Base-by-base conservation (phyloP, 2,797 vertebrate species). In the Pangasius larnaudii region DNA sequence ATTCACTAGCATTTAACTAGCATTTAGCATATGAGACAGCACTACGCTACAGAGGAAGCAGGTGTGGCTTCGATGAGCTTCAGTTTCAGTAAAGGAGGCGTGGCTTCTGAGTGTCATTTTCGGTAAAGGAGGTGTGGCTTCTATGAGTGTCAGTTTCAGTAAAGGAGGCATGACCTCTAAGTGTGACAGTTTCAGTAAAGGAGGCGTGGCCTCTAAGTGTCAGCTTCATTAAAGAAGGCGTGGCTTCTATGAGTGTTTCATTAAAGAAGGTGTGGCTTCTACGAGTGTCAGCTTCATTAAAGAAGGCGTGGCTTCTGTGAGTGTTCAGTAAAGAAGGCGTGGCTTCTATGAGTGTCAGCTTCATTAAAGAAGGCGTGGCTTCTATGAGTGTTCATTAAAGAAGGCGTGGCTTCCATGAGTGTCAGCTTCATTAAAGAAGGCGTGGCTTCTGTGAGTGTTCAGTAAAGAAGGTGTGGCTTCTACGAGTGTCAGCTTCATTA, bases 11-110 rank as follows among this genome's bases (percentile, higher is more conserved):
- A 51, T 77, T 77, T 77, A 8, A 75, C 42, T 51, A 49, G 22
- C 46, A 51, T 77, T n/a, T 77, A 77, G 46, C 46, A 49, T 14
- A n/a, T 77, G 74, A 71, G 67, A 71, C 67, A 22, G 58, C 58
- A 59, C 53, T 56, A 56, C 16, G 51, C 51, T 53, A 56, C 14
- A 46, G 59, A 63, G 63, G 7, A 14, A 65, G 11, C 11, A 65
- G 16, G 67, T 6, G 33, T 36, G 30, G 71, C 71, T 42, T 24
- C 22, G 5, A 46, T 46, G 27, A 16, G 4, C 16, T 10, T 49
- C 46, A 7, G 46, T 51, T 51, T 51, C 9, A 13, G 49, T 51
- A 13, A 51, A 51, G 49, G 7, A 65, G 61, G 61, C 2, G 27
- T 65, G 61, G 65, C 30, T 69, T 18, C 16, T 39, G 18, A 22